Base-by-base conservation (phyloP, 2,113 vertebrate genomes). In the Sapajus apella region DNA sequence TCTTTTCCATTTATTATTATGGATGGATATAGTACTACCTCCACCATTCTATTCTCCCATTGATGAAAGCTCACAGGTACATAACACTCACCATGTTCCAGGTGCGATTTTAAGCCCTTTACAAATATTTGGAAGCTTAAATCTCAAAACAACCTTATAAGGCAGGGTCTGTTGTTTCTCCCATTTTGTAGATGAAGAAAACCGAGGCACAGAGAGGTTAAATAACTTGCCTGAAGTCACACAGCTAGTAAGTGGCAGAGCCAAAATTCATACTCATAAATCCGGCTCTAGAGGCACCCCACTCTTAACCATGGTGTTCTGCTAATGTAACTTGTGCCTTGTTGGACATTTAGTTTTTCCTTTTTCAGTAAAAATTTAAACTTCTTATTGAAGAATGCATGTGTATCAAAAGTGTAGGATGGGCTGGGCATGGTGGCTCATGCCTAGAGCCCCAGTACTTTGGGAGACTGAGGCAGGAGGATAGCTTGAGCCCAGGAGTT, bases 221-320 rank as follows among this genome's bases (percentile, higher is more conserved):
- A 72, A n/a, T 50, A 4, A 52, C 72, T 52, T 90, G 25, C 25
- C 55, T 45, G 40, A 61, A 17, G 66, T 43, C 91, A 73, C 91
- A 45, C 25, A 32, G 68, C 64, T 75, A 21, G 25, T 10, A 81
- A 84, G 27, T 12, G 40, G 12, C 21, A 40, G 52, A 30, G 14
- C 17, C 45, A 12, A 79, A 45, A 56, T 52, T 79, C 35, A 35
- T 25, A 43, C 25, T 50, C 20, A 80, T 52, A 25, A 35, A 72
- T 72, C 18, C 1, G 2, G 88, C 16, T 5, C 8, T 45, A 25
- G 23, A 45, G 25, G 32, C 6, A 5, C 2, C 52, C 3, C 0
- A 17, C 2, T 43, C 35, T 76, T 30, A 37, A 56, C 25, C 20
- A 20, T 20, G 30, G 30, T 35, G 40, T 50, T 47, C 12, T 40